Percentiles rank a stretch among this genome's conserved stretches.
phyloP scores from a whole-genome alignment of 2,888 invertebrate genomes.

The Venusia cambrica region DNA sequence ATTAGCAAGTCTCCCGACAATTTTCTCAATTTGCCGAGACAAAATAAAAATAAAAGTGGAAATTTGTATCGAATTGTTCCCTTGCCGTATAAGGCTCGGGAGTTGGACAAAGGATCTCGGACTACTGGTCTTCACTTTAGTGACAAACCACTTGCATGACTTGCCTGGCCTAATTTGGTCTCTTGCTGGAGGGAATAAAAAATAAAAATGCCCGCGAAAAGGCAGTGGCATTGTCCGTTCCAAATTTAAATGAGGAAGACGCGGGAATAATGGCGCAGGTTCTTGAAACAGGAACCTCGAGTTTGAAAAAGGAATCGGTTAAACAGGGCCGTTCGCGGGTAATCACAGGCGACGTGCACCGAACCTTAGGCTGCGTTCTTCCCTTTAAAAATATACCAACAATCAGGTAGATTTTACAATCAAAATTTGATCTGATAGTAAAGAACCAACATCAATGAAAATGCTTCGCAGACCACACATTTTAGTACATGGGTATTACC shows the following conservation, averaged over 20 bases:
- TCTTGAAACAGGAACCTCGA: conserved; percentile 73
- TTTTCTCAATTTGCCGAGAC: conserved; percentile 64
- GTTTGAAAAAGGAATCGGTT: conserved; percentile 75
- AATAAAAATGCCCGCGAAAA: conserved; percentile 48
- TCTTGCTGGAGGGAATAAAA: conserved; percentile 33
- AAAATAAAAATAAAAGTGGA: conserved; percentile 41
- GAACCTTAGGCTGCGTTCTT: conserved; percentile 43
- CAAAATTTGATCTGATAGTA: too few relatives aligned
- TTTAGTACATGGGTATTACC: too few relatives aligned
- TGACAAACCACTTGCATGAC: conserved; percentile 62
- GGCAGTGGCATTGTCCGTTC: conserved; percentile 66
- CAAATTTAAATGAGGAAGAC: conserved; percentile 77
- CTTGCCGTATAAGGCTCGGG: conserved; percentile 48
- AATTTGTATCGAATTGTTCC: conserved; percentile 57
- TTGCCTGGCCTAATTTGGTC: conserved; percentile 62
- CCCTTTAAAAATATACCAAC: too few relatives aligned
- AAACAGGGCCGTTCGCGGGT: conserved; percentile 77
- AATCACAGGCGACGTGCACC: conserved; percentile 71
- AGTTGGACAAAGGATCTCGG: conserved; percentile 49
- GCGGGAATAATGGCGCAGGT: conserved; percentile 71
- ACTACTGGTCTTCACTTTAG: conserved; percentile 67
- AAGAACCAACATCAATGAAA: too few relatives aligned
- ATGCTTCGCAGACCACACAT: too few relatives aligned
- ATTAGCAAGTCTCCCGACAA: conserved; percentile 49
- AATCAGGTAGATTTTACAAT: too few relatives aligned